Evolutionary conservation across 2,888 invertebrate species (phyloP), one percentile per base, ranked within the genome.

Genomic region (Pinctada fucata): DNA sequence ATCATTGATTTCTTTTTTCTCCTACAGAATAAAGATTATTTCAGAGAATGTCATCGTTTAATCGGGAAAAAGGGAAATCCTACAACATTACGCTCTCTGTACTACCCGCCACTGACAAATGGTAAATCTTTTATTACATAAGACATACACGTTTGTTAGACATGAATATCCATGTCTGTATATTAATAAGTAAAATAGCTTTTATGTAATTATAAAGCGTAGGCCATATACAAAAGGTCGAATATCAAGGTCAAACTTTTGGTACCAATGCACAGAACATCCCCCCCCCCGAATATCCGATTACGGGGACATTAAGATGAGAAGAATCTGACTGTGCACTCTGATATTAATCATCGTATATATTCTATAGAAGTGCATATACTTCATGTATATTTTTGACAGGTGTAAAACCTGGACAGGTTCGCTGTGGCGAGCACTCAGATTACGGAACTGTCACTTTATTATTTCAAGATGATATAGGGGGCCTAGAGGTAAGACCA

Each of bases 391-490:
- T 58, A 58, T 31, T 65, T 45, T 47, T 77, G 72, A 45, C 78
- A 79, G 75, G 47, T 50, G 75, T 84, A 8, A 84, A 85, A 74
- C 82, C 85, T 3, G 84, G 84, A 3, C 87, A 88, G 76, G 77
- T 84, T 2, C 81, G 86, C 5, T 83, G 84, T 73, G 87, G 88
- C 8, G 88, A 88, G 58, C 88, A 88, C 71, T 83, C 84, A 0
- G 88, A 88, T 75, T 87, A 81, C 68, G 88, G 87, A 2, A 72
- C 84, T n/a, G 75, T 87, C 5, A 86, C 88, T 1, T 67, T 88
- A 3, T 71, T 86, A 8, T 85, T 88, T 70, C 88, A 88, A 71
- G 88, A 87, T 65, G 81, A 84, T 47, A 76, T 84, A 16, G 88
- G 58, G 58, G 58, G 58, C 8, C 58, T 58, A 58, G 58, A 58